Evolutionary conservation across 2,797 vertebrate genomes (phyloP).

Genomic region (Chaenodraco wilsoni): DNA sequence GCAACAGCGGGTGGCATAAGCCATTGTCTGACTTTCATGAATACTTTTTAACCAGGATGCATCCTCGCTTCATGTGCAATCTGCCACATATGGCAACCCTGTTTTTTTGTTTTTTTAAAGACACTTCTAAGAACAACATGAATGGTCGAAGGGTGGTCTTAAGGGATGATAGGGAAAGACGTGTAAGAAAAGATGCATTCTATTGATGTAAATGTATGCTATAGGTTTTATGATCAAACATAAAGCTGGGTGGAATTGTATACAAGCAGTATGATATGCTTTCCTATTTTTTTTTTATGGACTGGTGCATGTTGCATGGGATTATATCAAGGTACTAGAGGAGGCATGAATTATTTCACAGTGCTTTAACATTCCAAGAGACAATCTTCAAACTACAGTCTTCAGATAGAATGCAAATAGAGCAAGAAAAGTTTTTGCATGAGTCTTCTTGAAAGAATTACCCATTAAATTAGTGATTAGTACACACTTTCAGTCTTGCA

Average conservation of each 20-base stretch:
- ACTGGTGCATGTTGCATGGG: not conserved
- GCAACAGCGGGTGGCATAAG: conserved; percentile 6
- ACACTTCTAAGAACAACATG: not conserved
- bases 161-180: not conserved
- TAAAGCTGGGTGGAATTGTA: not conserved
- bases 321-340: not conserved
- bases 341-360: conserved; percentile 1
- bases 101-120: not conserved
- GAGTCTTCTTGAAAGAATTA: not conserved
- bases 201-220: not conserved
- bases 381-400: not conserved
- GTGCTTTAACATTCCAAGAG: not conserved
- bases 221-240: not conserved
- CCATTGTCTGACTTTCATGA: not conserved
- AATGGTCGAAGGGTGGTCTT: not conserved
- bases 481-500: not conserved
- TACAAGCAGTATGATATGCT: not conserved
- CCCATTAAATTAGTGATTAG: not conserved
- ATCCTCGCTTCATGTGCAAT: conserved; percentile 1
- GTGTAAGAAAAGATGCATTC: not conserved
- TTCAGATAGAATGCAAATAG: not conserved
- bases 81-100: conserved; percentile 2
- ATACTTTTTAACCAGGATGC: not conserved
- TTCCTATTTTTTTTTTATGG: not conserved
- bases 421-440: not conserved